Conservation (phyloP, 2,797 vertebrate species). For the Sternotherus odoratus region DNA sequence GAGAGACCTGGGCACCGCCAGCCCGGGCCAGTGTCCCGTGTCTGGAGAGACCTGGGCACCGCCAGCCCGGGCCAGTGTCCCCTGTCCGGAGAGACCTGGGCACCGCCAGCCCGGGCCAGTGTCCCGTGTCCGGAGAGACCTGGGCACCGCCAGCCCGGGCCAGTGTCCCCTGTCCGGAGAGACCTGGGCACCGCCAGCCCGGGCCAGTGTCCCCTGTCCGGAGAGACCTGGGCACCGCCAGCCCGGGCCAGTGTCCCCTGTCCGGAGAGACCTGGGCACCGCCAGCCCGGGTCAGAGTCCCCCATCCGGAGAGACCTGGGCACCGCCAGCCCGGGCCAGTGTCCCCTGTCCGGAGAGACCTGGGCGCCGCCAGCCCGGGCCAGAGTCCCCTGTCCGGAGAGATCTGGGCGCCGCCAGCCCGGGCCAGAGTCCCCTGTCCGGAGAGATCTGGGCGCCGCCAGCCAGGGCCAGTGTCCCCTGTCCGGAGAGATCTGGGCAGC, state of each 20-base stretch:
- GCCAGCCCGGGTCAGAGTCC: rapidly evolving
- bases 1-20: neutral
- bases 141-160: neutral
- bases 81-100: neutral
- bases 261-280: rapidly evolving
- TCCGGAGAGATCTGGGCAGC: rapidly evolving
- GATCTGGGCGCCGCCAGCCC: neutral
- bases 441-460: neutral
- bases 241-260: neutral
- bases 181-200: too few relatives aligned
- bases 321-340: rapidly evolving
- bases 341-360: too few relatives aligned
- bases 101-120: neutral
- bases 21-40: neutral
- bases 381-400: rapidly evolving
- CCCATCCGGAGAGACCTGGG: too few relatives aligned
- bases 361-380: rapidly evolving
- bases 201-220: neutral
- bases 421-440: too few relatives aligned
- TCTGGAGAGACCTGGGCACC: neutral
- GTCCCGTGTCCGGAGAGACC: rapidly evolving
- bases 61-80: rapidly evolving
- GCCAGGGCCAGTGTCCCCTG: neutral
- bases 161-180: rapidly evolving
- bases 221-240: neutral